These are phyloP conservation scores for Pipistrellus pipistrellus DNA, from an alignment of 2,797 vertebrate genomes.

Conservation along the genomic window DNA sequence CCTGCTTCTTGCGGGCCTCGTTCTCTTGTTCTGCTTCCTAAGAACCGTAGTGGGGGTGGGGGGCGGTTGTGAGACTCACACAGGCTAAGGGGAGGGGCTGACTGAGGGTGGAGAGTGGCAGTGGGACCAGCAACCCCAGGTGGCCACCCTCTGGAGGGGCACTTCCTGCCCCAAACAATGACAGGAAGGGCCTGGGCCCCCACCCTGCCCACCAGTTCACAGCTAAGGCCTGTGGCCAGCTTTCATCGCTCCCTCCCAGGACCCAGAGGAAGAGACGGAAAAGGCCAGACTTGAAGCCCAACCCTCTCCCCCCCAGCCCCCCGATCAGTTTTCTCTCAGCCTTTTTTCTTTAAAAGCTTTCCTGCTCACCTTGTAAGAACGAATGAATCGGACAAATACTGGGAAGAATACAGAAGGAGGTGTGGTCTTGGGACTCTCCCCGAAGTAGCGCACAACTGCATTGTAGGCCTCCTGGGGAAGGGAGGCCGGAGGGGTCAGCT, in stretches of 20 bases:
- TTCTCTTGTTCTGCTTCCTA: slow-evolving; percentile 97
- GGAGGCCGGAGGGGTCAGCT: background rate
- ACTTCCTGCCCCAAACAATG: slow-evolving; percentile 85
- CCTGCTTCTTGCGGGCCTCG: slow-evolving; percentile 96
- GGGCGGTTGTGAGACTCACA: background rate
- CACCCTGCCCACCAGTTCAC: slow-evolving; percentile 72
- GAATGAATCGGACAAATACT: slow-evolving; percentile 97
- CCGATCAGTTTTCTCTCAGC: background rate
- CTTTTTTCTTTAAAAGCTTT: background rate
- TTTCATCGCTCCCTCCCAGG: slow-evolving; percentile 60
- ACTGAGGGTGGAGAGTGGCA: slow-evolving; percentile 62
- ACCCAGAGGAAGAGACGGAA: slow-evolving; percentile 50
- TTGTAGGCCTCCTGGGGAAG: slow-evolving; percentile 95
- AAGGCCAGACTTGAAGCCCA: slow-evolving; percentile 40
- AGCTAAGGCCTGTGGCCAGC: slow-evolving; percentile 67
- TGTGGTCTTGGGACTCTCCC: slow-evolving; percentile 97
- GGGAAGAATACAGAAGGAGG: slow-evolving; percentile 98
- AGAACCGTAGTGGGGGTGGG: background rate
- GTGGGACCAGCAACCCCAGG: slow-evolving; percentile 75
- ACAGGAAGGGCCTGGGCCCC: slow-evolving; percentile 82
- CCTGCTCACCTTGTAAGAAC: slow-evolving; percentile 95
- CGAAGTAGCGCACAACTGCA: slow-evolving; percentile 97
- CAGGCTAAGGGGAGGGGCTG: slow-evolving; percentile 36
- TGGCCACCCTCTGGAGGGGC: slow-evolving; percentile 77
- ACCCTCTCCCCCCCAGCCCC: background rate